Evolutionary conservation across 2,113 vertebrate genomes (phyloP).

Genomic region (Serilophus lunatus): DNA sequence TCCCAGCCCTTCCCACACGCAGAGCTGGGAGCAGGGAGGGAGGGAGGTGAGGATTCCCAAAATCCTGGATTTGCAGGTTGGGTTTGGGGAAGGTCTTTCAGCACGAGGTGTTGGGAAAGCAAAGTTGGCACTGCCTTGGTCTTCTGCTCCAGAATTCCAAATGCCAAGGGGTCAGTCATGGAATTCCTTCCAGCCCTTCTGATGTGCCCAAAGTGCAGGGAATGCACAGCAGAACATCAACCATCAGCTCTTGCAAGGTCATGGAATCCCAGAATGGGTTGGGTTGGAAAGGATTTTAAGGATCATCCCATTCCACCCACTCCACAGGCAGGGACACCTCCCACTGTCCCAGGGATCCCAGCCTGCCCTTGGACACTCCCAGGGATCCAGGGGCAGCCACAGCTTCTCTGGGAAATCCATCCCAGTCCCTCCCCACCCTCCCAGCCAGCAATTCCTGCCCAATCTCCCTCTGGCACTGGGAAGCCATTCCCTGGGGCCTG

Average conservation of each 20-base stretch:
- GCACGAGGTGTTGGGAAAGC: neutral
- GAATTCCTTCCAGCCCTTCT: fast-evolving
- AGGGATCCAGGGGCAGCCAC: neutral
- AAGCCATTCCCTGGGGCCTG: neutral
- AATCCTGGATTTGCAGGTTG: fast-evolving
- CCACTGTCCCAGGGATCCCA: neutral
- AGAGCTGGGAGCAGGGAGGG: fast-evolving
- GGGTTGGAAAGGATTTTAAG: neutral
- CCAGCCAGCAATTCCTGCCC: neutral
- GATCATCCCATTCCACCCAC: fast-evolving
- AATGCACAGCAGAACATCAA: neutral
- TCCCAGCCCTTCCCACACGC: neutral
- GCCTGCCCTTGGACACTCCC: fast-evolving
- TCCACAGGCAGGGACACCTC: neutral
- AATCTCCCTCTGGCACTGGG: neutral
- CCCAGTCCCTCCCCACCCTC: neutral
- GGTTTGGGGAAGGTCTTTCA: neutral
- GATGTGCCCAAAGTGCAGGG: neutral
- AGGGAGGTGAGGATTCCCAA: neutral
- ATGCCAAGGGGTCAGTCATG: neutral
- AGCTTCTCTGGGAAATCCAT: neutral
- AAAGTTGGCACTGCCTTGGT: neutral
- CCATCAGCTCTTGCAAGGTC: neutral
- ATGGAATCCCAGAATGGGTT: neutral
- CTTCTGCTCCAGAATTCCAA: neutral